Conservation (phyloP, 2,888 invertebrate genomes). For the Taenaris catops region DNA sequence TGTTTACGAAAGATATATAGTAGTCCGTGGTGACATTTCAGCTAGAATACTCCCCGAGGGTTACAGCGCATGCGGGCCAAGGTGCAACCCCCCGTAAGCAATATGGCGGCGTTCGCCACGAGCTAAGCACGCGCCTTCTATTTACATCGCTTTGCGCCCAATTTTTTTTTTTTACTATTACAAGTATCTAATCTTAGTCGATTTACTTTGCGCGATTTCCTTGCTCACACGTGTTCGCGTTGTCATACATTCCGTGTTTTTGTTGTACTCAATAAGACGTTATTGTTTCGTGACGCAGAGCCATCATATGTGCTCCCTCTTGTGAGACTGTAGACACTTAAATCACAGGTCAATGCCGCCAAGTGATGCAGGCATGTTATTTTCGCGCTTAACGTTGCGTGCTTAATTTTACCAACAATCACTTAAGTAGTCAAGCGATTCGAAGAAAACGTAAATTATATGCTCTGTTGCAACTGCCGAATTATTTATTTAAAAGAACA, state of each 20-base stretch:
- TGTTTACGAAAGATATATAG: conserved; percentile 13
- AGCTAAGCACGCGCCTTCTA: conserved; percentile 62
- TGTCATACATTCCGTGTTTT: neutral
- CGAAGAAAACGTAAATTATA: conserved; percentile 13
- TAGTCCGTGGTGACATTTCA: conserved; percentile 34
- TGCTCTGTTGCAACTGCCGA: conserved; percentile 10
- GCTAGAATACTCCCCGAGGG: conserved; percentile 44
- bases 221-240: too few relatives aligned
- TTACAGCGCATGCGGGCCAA: conserved; percentile 60
- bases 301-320: conserved; percentile 47
- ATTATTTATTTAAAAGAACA: conserved; percentile 1
- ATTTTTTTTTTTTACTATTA: too few relatives aligned
- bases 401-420: conserved; percentile 10
- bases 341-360: conserved; percentile 42
- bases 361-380: conserved; percentile 33
- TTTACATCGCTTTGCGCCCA: conserved; percentile 39
- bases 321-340: conserved; percentile 27
- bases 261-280: conserved; percentile 21
- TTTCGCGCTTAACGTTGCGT: conserved; percentile 24
- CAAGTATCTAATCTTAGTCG: conserved; percentile 21
- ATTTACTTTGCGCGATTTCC: neutral
- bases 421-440: conserved; percentile 10
- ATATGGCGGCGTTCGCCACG: conserved; percentile 73
- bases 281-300: conserved; percentile 45
- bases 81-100: conserved; percentile 57